Base-by-base conservation (phyloP, 2,888 invertebrate species). In the Deilephila porcellus region DNA sequence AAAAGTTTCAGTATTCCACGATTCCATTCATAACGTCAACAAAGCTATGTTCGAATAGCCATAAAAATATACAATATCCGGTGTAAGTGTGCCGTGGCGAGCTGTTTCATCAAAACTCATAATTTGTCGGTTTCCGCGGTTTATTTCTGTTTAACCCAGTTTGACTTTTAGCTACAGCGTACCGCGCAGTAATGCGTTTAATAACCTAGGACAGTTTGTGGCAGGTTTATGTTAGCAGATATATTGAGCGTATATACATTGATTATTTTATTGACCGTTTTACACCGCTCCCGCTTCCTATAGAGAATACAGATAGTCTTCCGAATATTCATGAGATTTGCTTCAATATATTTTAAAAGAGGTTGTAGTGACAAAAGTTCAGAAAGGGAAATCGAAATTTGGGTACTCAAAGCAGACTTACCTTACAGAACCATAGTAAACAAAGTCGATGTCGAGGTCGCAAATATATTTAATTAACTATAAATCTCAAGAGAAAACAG, bases 51-150 rank as follows among this genome's bases (percentile, higher is more conserved):
- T 74, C 37, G 73, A 83, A 82, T 75, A 77, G 80, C 74, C 82
- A 82, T 84, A 84, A 87, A 86, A 86, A 85, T 85, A 85, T 84
- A 83, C 82, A 85, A 88, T 90, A 89, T 93, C 93, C 93, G 91
- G 89, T 84, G 77, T 76, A 81, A 86, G 85, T 80, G 81, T 85
- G 84, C 81, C 86, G 76, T 83, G 84, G 82, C 82, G 85, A 83
- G 87, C 87, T 87, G 86, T 92, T 93, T 93, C 93, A 92, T 93
- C 92, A 91, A 93, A 93, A 92, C 87, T 93, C 92, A 94, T 94
- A 93, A 93, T 93, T 92, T 82, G 86, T 77, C 73, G 86, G 90
- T 92, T 93, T 93, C 93, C 94, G 93, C 83, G 83, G 88, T 88
- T 87, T 89, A 88, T 91, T 93, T 91, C 91, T 86, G 90, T 86